These are phyloP conservation scores for Limnephilus rhombicus DNA, from an alignment of 2,888 invertebrate genomes.

Conservation along the genomic window DNA sequence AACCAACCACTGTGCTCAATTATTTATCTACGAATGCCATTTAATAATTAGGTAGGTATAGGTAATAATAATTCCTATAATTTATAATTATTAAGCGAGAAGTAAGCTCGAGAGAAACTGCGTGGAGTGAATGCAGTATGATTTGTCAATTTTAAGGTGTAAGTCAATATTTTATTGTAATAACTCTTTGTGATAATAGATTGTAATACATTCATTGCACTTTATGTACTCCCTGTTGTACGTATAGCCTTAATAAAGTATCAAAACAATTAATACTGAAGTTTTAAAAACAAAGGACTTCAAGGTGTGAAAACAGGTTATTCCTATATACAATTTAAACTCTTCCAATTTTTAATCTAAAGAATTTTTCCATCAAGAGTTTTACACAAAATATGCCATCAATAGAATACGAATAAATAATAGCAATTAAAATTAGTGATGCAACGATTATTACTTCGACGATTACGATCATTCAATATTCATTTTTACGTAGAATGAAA, in stretches of 20 bases:
- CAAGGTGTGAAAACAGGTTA: background rate
- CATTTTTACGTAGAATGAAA: no score
- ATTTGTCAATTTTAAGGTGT: slow-evolving; percentile 28
- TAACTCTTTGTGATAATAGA: slow-evolving; percentile 63
- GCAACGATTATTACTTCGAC: no score
- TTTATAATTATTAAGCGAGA: slow-evolving; percentile 66
- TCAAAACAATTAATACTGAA: background rate
- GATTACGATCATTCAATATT: no score
- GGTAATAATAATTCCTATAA: slow-evolving; percentile 47
- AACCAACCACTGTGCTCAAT: slow-evolving; percentile 57
- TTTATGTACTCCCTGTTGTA: slow-evolving; percentile 6
- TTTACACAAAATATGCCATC: background rate
- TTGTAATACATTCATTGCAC: slow-evolving; percentile 54
- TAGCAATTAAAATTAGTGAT: background rate
- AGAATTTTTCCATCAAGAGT: background rate
- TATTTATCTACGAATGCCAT: slow-evolving; percentile 55
- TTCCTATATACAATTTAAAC: background rate
- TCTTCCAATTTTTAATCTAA: slow-evolving; percentile 19
- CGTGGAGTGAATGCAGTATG: slow-evolving; percentile 31
- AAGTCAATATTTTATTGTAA: slow-evolving; percentile 57
- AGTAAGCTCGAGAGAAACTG: slow-evolving; percentile 50
- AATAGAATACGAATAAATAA: background rate
- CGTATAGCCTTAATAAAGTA: slow-evolving; percentile 21
- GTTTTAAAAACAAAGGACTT: background rate
- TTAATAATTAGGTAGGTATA: slow-evolving; percentile 44